Percentiles rank a stretch among this genome's conserved stretches.
These are phyloP conservation scores for Ascidia mentula DNA, from an alignment of 23 tunicate genomes.

Conservation along the genomic window DNA sequence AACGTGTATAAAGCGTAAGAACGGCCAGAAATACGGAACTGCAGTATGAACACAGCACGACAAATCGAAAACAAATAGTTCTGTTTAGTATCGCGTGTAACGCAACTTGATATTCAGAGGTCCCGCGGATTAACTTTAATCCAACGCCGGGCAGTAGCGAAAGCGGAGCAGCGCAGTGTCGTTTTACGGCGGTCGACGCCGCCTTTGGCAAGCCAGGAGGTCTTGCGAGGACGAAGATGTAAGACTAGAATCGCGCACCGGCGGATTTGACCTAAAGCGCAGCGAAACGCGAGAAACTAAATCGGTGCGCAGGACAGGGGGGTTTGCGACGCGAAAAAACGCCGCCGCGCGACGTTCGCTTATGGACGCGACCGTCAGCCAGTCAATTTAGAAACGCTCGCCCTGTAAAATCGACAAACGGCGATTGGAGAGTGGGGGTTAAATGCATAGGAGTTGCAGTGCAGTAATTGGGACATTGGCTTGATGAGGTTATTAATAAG, in stretches of 20 bases:
- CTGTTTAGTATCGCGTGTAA: background rate
- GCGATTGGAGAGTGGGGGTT: no score
- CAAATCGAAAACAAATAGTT: constrained; percentile 1
- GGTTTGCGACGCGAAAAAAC: background rate
- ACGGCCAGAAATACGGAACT: no score
- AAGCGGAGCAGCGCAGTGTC: background rate
- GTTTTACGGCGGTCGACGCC: background rate
- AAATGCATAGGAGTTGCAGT: no score
- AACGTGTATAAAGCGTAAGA: no score
- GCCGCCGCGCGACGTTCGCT: background rate
- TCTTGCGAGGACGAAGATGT: constrained; percentile 4
- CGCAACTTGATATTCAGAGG: background rate
- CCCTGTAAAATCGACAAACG: no score
- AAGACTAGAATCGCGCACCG: background rate
- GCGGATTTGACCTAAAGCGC: background rate
- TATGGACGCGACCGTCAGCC: no score
- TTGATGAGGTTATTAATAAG: no score
- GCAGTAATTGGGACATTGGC: no score
- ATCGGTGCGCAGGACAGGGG: no score
- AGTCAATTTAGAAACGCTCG: no score
- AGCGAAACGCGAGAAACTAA: background rate
- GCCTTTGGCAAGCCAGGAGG: background rate
- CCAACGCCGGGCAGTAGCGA: background rate
- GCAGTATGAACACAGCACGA: no score
- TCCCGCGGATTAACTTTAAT: constrained; percentile 5